Conservation (phyloP, 2,797 vertebrate genomes). For the Anolis apletophallus region DNA sequence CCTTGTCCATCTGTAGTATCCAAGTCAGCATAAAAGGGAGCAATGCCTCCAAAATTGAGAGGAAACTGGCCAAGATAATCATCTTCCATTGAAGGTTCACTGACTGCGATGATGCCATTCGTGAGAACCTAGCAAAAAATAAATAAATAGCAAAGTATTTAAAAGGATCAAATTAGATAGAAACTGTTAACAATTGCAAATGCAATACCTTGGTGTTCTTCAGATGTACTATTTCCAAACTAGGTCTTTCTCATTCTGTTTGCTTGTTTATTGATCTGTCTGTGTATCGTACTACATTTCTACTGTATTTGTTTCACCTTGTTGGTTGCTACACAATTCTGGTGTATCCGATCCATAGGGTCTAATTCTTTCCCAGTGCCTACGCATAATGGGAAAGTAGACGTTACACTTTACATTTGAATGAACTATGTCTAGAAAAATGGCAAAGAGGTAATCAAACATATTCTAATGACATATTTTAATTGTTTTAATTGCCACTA, state of each 20-base stretch:
- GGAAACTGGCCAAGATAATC: conserved; percentile 86
- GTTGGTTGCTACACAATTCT: neutral
- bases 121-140: conserved; percentile 84
- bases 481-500: neutral
- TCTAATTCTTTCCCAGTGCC: too few relatives aligned
- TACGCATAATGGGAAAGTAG: neutral
- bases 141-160: neutral
- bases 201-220: too few relatives aligned
- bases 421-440: neutral
- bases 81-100: conserved; percentile 79
- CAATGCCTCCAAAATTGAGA: conserved; percentile 84
- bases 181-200: neutral
- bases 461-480: neutral
- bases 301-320: too few relatives aligned
- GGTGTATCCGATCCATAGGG: neutral
- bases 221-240: neutral
- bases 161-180: neutral
- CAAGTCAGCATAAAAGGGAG: conserved; percentile 88
- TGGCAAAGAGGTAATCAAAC: neutral
- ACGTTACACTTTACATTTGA: neutral
- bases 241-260: neutral
- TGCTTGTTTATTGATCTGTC: too few relatives aligned
- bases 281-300: too few relatives aligned
- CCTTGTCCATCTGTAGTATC: conserved; percentile 85
- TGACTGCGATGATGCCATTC: conserved; percentile 88